Conservation (phyloP, 2,888 invertebrate genomes). For the Pristionchus entomophagus region DNA sequence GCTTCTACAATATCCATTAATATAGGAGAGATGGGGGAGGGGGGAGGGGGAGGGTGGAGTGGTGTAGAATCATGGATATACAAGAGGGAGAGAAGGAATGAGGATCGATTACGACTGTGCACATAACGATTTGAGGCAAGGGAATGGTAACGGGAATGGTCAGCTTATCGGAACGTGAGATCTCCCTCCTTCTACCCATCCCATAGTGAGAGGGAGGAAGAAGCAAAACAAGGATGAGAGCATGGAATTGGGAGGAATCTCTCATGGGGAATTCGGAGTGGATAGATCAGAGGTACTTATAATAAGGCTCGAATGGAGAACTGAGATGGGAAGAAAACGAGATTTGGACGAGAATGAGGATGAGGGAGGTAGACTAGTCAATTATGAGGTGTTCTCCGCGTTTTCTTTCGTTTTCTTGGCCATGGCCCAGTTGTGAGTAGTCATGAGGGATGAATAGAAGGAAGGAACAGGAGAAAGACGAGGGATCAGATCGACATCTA, state of each 20-base stretch:
- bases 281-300: constrained; percentile 38
- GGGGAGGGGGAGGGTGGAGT: background rate
- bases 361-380: constrained; percentile 2
- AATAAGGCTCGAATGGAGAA: constrained; percentile 14
- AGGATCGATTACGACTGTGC: constrained; percentile 28
- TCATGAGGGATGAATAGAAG: background rate
- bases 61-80: background rate
- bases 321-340: background rate
- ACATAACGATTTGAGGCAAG: background rate
- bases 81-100: background rate
- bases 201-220: background rate
- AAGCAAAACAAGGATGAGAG: background rate
- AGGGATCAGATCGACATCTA: background rate
- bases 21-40: background rate
- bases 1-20: background rate
- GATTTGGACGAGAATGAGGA: background rate
- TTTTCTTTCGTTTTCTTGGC: background rate
- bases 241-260: background rate
- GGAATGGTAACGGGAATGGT: constrained; percentile 25
- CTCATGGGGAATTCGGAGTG: background rate
- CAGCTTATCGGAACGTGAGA: background rate
- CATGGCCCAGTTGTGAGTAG: background rate
- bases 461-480: background rate
- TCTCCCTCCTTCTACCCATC: background rate
- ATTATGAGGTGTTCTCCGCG: constrained; percentile 23